Percentiles rank a stretch among this genome's conserved stretches.
These are phyloP conservation scores for Daktulosphaira vitifoliae DNA, from an alignment of 1,140 invertebrate genomes.

Conservation along the genomic window DNA sequence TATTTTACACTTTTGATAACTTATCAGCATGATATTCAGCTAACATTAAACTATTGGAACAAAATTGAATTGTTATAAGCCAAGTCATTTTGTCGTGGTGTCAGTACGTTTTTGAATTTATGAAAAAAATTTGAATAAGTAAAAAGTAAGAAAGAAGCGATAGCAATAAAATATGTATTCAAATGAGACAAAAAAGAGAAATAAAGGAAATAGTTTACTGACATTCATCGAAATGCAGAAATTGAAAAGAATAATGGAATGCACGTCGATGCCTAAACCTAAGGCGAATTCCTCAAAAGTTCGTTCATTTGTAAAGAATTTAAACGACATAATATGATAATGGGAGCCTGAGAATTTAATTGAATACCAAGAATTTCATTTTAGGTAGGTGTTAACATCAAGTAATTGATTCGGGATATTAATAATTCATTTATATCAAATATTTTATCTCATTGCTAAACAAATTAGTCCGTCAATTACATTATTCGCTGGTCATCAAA, in stretches of 20 bases:
- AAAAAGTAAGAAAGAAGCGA: too few species aligned
- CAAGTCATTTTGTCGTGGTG: too few species aligned
- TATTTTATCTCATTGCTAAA: too few species aligned
- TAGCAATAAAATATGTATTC: constrained; percentile 14
- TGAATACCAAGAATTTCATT: constrained; percentile 10
- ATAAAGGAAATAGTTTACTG: constrained; percentile 18
- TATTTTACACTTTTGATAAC: too few species aligned
- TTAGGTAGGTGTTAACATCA: background rate
- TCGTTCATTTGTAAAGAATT: constrained; percentile 27
- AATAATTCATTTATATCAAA: too few species aligned
- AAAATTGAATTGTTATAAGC: too few species aligned
- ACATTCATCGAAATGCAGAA: constrained; percentile 28
- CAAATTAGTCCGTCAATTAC: too few species aligned
- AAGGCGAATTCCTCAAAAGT: constrained; percentile 23
- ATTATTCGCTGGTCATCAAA: too few species aligned
- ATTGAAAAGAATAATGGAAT: constrained; percentile 33
- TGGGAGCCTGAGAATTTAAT: background rate
- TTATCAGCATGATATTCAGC: too few species aligned
- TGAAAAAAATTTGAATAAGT: too few species aligned
- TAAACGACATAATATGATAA: constrained; percentile 26
- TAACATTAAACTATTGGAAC: too few species aligned
- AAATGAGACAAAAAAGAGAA: background rate
- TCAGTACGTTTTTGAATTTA: too few species aligned
- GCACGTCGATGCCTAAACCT: constrained; percentile 1
- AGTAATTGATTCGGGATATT: background rate